Conservation (phyloP, 2,113 vertebrate genomes). For the Podiceps cristatus region DNA sequence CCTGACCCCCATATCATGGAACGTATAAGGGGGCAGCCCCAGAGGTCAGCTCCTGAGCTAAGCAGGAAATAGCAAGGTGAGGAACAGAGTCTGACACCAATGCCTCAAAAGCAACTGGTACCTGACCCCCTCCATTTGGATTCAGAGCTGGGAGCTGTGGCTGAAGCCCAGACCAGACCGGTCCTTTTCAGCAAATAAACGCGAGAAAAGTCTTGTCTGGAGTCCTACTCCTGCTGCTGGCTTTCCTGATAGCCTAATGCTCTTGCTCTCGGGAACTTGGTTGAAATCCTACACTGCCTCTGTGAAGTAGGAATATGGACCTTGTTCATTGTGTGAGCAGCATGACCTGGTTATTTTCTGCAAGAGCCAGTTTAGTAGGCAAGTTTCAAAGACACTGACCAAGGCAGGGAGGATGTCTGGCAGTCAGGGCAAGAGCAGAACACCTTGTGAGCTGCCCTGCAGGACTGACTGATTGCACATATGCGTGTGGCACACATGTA, state of each 20-base stretch:
- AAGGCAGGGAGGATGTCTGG: neutral
- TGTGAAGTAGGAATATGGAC: accelerated
- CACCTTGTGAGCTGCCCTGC: neutral
- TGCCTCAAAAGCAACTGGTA: neutral
- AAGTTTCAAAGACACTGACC: neutral
- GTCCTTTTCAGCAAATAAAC: neutral
- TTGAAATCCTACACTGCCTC: neutral
- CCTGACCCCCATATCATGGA: neutral
- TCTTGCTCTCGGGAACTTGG: neutral
- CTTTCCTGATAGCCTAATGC: neutral
- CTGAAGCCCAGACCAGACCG: neutral
- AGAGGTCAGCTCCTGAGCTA: neutral
- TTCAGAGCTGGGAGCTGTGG: accelerated
- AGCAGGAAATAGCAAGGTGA: neutral
- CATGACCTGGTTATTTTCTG: neutral
- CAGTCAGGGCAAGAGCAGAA: neutral
- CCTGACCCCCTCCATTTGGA: neutral
- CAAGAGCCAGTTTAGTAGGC: neutral
- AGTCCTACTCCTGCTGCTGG: neutral
- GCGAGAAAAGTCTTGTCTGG: neutral
- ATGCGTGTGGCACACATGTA: neutral
- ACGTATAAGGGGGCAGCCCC: neutral
- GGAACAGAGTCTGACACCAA: neutral
- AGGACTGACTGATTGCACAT: neutral
- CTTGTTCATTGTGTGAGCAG: neutral